Conservation (phyloP, 2,888 invertebrate genomes). For the Barypeithes pellucidus region DNA sequence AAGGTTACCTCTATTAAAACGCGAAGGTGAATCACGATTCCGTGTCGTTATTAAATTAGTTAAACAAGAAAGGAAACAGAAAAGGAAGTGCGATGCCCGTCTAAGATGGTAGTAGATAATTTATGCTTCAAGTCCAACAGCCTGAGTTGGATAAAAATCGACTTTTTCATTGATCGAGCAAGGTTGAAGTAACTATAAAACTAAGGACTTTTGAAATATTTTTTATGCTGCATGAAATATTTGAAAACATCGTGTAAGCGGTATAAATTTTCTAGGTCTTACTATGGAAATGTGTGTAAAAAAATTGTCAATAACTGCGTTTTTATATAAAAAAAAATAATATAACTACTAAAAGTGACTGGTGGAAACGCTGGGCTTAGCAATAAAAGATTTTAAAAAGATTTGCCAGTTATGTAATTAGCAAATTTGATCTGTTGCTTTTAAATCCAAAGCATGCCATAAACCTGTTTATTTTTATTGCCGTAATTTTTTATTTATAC, state of each 20-base stretch:
- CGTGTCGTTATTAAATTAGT: constrained; percentile 28
- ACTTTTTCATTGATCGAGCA: not conserved
- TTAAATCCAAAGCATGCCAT: not conserved
- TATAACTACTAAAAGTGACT: not conserved
- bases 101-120: constrained; percentile 39
- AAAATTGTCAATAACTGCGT: no score
- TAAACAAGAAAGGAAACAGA: constrained; percentile 31
- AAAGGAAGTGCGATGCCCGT: constrained; percentile 39
- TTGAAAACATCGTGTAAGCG: no score
- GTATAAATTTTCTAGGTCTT: no score
- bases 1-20: constrained; percentile 33
- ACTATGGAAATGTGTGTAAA: no score
- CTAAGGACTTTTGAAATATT: not conserved
- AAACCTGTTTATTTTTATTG: no score
- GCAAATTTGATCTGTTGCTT: not conserved
- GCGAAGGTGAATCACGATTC: constrained; percentile 32
- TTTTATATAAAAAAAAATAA: no score
- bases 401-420: not conserved
- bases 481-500: not conserved
- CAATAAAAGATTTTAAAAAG: not conserved
- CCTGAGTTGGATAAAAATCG: constrained; percentile 2
- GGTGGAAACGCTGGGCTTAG: no score
- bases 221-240: no score
- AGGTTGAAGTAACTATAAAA: constrained; percentile 10
- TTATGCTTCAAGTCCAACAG: constrained; percentile 24